Evolutionary conservation across 2,888 invertebrate genomes (phyloP).

Genomic region (Acrocyrtus sp.): DNA sequence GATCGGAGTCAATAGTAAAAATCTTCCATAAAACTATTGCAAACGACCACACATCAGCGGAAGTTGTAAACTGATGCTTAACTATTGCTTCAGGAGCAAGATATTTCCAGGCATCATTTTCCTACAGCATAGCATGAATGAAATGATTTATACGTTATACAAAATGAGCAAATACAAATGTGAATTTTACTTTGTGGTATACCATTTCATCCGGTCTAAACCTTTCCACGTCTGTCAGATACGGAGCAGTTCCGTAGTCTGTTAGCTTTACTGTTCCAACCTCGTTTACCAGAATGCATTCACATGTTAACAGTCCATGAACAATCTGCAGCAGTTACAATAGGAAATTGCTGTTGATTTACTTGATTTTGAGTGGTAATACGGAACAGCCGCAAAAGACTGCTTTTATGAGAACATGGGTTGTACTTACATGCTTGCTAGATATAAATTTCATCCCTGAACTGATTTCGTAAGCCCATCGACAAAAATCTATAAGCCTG

Average conservation of each 20-base stretch:
- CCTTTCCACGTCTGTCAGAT: constrained; percentile 2
- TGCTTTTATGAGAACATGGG: too few relatives aligned
- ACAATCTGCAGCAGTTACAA: constrained; percentile 33
- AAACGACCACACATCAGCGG: constrained; percentile 31
- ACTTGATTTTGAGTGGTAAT: too few relatives aligned
- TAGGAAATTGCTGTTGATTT: too few relatives aligned
- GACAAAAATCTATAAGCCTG: constrained; percentile 26
- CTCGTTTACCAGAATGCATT: constrained; percentile 29
- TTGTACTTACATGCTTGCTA: constrained; percentile 19
- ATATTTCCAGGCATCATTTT: constrained; percentile 22
- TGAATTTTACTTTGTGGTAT: too few relatives aligned
- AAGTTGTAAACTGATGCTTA: constrained; percentile 23
- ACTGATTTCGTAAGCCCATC: constrained; percentile 46
- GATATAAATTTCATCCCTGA: constrained; percentile 44
- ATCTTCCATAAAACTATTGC: constrained; percentile 23
- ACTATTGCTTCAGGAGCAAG: constrained; percentile 30
- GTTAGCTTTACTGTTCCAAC: constrained; percentile 27
- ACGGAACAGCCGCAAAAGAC: too few relatives aligned
- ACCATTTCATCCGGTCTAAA: constrained; percentile 22
- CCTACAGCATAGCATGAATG: constrained; percentile 2
- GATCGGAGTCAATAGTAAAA: constrained; percentile 11
- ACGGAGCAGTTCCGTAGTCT: constrained; percentile 30
- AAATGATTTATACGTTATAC: too few relatives aligned
- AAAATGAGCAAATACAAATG: too few relatives aligned
- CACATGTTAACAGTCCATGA: constrained; percentile 32